phyloP scores from a whole-genome alignment of 2,113 vertebrate species.

The Vidua macroura region DNA sequence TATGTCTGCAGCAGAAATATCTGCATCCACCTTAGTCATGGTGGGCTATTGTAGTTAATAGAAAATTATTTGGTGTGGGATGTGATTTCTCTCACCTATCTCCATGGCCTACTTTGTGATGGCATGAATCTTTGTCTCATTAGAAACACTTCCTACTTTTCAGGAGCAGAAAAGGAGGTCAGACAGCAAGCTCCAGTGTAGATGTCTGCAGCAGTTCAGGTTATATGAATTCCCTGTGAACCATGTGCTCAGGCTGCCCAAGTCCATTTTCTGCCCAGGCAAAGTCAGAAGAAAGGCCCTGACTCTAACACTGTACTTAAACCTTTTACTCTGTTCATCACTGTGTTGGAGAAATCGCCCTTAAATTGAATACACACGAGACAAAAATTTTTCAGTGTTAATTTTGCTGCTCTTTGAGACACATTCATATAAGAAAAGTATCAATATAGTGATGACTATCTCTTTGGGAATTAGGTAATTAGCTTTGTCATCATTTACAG shows the following conservation, averaged over 20 bases:
- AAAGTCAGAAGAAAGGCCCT: background rate
- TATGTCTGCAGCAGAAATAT: background rate
- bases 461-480: conserved; percentile 5
- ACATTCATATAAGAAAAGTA: background rate
- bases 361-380: background rate
- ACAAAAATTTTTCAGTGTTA: background rate
- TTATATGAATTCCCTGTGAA: background rate
- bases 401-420: background rate
- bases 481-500: background rate
- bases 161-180: background rate
- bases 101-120: background rate
- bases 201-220: background rate
- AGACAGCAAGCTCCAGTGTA: background rate
- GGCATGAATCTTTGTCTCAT: background rate
- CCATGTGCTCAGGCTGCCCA: background rate
- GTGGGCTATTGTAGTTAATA: background rate
- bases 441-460: background rate
- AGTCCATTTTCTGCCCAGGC: background rate
- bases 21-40: background rate
- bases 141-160: background rate
- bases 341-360: background rate
- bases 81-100: background rate
- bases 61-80: background rate
- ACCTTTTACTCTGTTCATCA: background rate
- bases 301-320: background rate